Evolutionary conservation across 1,140 invertebrate genomes (phyloP).

Genomic region (Saccostrea echinata): DNA sequence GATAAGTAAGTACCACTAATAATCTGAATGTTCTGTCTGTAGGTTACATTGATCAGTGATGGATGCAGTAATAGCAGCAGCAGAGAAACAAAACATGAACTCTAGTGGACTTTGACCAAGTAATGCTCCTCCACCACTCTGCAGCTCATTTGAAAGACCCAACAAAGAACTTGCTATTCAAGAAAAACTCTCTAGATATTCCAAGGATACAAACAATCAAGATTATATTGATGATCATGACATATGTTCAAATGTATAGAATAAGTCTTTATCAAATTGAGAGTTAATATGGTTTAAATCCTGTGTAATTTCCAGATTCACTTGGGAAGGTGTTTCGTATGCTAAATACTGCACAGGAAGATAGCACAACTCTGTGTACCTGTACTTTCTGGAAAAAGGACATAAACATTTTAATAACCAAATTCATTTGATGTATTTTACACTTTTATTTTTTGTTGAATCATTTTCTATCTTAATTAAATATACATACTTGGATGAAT

Average conservation of each 20-base stretch:
- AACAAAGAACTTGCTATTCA: background rate
- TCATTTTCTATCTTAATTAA: too few species aligned
- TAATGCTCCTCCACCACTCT: background rate
- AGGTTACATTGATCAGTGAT: too few species aligned
- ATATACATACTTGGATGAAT: too few species aligned
- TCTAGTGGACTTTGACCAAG: background rate
- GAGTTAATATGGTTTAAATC: background rate
- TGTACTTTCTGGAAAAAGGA: constrained; percentile 25
- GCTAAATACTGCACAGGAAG: constrained; percentile 24
- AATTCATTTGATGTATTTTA: too few species aligned
- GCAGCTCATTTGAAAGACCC: background rate
- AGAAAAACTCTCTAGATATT: background rate
- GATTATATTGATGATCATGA: too few species aligned
- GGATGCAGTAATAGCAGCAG: background rate
- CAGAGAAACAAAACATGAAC: background rate
- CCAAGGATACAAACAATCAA: background rate
- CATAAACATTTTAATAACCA: too few species aligned
- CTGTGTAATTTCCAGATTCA: background rate
- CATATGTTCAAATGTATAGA: too few species aligned
- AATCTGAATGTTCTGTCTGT: too few species aligned
- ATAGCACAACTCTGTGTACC: constrained; percentile 40
- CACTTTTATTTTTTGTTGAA: too few species aligned
- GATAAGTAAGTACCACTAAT: too few species aligned
- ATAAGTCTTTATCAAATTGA: too few species aligned
- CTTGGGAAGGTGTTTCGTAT: constrained; percentile 7